Evolutionary conservation across 2,113 vertebrate species (phyloP).

Genomic region (Phaethon lepturus): DNA sequence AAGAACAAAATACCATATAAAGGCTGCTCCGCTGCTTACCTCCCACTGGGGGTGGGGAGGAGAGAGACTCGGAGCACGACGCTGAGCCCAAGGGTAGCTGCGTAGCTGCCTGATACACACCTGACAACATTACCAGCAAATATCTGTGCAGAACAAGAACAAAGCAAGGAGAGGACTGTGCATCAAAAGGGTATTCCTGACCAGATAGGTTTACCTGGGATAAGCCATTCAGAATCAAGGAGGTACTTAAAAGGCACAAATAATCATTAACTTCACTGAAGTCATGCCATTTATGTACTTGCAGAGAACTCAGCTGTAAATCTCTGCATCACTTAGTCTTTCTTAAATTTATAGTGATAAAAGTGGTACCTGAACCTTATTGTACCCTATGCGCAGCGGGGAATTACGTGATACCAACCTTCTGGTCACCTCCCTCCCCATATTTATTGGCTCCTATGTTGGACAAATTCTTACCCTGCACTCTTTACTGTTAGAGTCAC

Average conservation of each 20-base stretch:
- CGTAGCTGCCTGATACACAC: background rate
- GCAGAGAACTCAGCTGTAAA: background rate
- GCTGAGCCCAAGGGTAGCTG: background rate
- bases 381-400: background rate
- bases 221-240: background rate
- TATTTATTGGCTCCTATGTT: background rate
- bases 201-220: background rate
- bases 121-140: background rate
- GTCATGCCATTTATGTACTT: background rate
- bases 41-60: accelerated
- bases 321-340: background rate
- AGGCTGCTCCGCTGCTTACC: background rate
- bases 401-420: accelerated
- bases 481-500: background rate
- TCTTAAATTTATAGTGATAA: background rate
- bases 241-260: background rate
- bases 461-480: background rate
- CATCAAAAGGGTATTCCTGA: background rate
- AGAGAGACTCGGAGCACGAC: background rate
- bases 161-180: background rate
- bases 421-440: background rate
- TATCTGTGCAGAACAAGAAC: background rate
- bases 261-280: background rate
- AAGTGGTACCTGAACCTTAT: background rate
- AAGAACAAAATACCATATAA: background rate